phyloP scores from a whole-genome alignment of 2,888 invertebrate species.

The Ophion slaviceki region DNA sequence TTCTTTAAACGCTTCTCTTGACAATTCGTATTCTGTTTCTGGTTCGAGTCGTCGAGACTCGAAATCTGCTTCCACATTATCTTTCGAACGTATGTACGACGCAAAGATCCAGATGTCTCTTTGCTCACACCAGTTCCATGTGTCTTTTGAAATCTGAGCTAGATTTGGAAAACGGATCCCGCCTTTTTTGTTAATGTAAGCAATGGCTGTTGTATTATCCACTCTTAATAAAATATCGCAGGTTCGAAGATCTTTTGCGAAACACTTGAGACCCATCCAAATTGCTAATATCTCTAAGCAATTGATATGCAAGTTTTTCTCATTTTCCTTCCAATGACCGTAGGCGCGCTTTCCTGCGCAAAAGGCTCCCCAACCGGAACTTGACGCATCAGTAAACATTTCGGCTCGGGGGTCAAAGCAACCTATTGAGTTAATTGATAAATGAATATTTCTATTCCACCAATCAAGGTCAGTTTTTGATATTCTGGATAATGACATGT shows the following conservation, averaged over 20 bases:
- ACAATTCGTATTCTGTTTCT: no score
- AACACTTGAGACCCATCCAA: no score
- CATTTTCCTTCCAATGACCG: slow-evolving; percentile 39
- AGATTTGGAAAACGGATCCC: slow-evolving; percentile 19
- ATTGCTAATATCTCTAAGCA: no score
- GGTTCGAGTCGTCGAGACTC: no score
- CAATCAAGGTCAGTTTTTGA: slow-evolving; percentile 21
- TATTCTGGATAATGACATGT: slow-evolving; percentile 9
- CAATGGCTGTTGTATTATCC: slow-evolving; percentile 64
- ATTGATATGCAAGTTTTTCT: no score
- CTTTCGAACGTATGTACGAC: no score
- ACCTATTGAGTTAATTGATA: not conserved
- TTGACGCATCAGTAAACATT: slow-evolving; percentile 41
- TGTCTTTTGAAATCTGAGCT: slow-evolving; percentile 17
- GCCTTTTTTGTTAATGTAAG: slow-evolving; percentile 56
- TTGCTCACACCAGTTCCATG: no score
- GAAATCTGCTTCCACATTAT: no score
- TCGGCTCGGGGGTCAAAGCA: slow-evolving; percentile 3
- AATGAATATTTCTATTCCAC: slow-evolving; percentile 3
- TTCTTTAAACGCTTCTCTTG: no score
- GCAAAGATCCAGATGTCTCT: no score
- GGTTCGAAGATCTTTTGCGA: not conserved
- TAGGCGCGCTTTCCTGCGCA: slow-evolving; percentile 17
- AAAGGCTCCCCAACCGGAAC: slow-evolving; percentile 34
- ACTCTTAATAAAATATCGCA: slow-evolving; percentile 62